Evolutionary conservation across 2,113 vertebrate genomes (phyloP), one percentile per base, ranked within the genome.

Genomic region (Prolemur simus): DNA sequence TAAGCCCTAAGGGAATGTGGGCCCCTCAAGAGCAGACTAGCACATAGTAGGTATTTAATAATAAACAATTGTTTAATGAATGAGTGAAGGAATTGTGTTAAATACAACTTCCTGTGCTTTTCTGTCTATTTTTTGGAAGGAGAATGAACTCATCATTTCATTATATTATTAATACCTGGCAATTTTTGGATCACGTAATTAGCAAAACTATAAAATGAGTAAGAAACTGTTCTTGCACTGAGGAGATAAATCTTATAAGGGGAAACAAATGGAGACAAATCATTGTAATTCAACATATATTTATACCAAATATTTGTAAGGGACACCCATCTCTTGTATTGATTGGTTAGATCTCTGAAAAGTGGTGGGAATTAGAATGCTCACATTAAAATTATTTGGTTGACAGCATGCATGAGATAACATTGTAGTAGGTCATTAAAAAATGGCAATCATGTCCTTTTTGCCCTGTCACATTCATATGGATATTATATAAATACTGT

Each of bases 361-460:
- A 89, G 39, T 92, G 32, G 25, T 85, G n/a, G 66, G 17, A 90
- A 76, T 76, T 95, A 83, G 91, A 71, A 63, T 54, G 25, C 54
- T 93, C 63, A 85, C n/a, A 29, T 68, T 81, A 73, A 94, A 90
- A 73, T 74, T 91, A 74, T 18, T 94, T 66, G 39, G 52, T 69
- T 93, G 56, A 91, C 83, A 89, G 42, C 73, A 88, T 37, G 18
- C 14, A 66, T 32, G 42, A 42, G 32, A 47, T 73, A 78, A 78
- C 27, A 76, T 77, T 81, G 32, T 83, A 81, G 32, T 64, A 66
- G 76, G 58, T 87, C 20, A 42, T 87, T 86, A 58, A 71, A 82
- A 93, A 77, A 34, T 29, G 52, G 15, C 1, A 15, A 23, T 85
- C 34, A 45, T 78, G 64, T 45, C 92, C 15, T 88, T 87, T 92